phyloP scores from a whole-genome alignment of 2,888 invertebrate species.

The Cybosia mesomella region DNA sequence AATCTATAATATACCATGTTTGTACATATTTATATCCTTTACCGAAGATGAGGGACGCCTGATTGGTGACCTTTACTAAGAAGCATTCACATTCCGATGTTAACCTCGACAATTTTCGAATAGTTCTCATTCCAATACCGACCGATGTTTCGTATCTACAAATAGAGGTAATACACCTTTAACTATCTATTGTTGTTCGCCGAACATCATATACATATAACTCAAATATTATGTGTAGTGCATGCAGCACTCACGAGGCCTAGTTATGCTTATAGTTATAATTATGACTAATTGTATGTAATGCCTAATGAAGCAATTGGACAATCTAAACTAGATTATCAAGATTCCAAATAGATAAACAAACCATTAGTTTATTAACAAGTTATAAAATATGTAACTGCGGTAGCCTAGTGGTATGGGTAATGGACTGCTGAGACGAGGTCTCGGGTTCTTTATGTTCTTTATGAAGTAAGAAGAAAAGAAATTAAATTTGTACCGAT shows the following conservation, averaged over 20 bases:
- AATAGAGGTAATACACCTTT: conserved; percentile 22
- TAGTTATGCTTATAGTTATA: background rate
- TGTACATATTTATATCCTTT: conserved; percentile 16
- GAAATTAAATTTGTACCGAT: too few relatives aligned
- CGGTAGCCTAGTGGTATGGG: too few relatives aligned
- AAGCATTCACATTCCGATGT: conserved; percentile 68
- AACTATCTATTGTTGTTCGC: background rate
- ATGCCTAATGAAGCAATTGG: background rate
- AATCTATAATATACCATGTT: conserved; percentile 13
- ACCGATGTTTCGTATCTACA: conserved; percentile 47
- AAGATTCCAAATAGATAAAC: background rate
- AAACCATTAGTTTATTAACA: background rate
- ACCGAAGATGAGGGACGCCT: conserved; percentile 36
- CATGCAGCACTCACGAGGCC: background rate
- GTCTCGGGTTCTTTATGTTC: too few relatives aligned
- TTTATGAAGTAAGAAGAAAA: too few relatives aligned
- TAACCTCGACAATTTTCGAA: conserved; percentile 72
- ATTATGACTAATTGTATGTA: background rate
- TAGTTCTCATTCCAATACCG: conserved; percentile 70
- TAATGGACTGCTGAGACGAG: too few relatives aligned
- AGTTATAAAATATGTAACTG: too few relatives aligned
- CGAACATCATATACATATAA: background rate
- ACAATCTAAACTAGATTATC: background rate
- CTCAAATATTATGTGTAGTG: background rate
- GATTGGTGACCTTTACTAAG: conserved; percentile 71